Conservation (phyloP, 2,888 invertebrate species). For the Pedicia rivosa region DNA sequence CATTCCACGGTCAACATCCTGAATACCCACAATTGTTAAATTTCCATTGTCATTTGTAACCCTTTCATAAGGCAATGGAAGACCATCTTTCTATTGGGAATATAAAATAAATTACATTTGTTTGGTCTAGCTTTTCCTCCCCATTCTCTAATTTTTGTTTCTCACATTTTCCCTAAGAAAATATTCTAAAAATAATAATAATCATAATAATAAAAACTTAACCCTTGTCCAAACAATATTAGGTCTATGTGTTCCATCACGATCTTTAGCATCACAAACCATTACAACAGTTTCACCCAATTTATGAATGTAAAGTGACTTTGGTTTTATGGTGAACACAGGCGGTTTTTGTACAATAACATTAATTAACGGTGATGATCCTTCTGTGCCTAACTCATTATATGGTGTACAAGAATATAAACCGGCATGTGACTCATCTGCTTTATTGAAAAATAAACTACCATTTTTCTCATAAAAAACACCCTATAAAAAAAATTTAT, state of each 20-base stretch:
- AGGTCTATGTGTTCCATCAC: constrained; percentile 46
- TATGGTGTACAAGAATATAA: constrained; percentile 84
- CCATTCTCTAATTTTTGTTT: too few species aligned
- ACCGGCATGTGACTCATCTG: constrained; percentile 73
- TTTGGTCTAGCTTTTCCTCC: too few species aligned
- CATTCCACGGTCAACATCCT: constrained; percentile 74
- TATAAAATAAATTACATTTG: too few species aligned
- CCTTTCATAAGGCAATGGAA: constrained; percentile 48
- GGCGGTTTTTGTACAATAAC: constrained; percentile 77
- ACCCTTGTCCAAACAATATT: constrained; percentile 52
- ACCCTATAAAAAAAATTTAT: constrained; percentile 31
- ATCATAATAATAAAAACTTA: too few species aligned
- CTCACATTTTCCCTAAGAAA: too few species aligned
- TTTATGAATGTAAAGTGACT: constrained; percentile 67
- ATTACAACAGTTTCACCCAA: constrained; percentile 64
- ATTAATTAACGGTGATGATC: constrained; percentile 68
- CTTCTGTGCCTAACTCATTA: constrained; percentile 74
- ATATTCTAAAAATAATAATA: too few species aligned
- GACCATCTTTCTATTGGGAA: constrained; percentile 51
- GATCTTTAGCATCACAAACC: constrained; percentile 64
- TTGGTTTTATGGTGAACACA: constrained; percentile 62
- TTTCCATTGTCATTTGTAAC: constrained; percentile 55
- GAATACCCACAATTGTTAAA: constrained; percentile 65
- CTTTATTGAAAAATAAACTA: constrained; percentile 66
- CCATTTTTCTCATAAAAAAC: constrained; percentile 75